A percentile compares a stretch with the other conserved stretches of the same genome.
phyloP scores from a whole-genome alignment of 1,140 invertebrate genomes.

The Saccostrea echinata region DNA sequence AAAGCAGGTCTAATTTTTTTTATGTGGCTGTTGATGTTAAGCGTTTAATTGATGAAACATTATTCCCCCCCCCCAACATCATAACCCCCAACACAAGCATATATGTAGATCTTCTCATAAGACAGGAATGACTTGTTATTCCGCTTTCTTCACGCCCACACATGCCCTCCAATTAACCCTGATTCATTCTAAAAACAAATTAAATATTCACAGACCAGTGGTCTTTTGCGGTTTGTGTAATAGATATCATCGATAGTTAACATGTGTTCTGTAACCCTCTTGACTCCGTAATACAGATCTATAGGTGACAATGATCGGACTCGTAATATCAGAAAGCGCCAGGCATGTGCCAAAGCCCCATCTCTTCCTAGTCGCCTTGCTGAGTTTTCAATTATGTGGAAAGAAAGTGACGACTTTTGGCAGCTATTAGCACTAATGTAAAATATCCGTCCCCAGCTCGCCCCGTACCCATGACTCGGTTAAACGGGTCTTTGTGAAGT shows the following conservation, averaged over 20 bases:
- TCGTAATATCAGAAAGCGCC: constrained; percentile 18
- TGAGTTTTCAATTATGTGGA: constrained; percentile 23
- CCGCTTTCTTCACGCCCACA: background rate
- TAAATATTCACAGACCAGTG: constrained; percentile 27
- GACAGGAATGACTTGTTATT: background rate
- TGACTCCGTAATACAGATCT: constrained; percentile 31
- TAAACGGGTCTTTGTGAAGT: background rate
- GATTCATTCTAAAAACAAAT: constrained; percentile 24
- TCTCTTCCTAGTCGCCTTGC: background rate
- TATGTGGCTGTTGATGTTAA: background rate
- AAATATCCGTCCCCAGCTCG: background rate
- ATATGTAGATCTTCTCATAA: background rate
- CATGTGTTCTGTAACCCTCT: constrained; percentile 25
- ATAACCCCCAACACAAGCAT: background rate
- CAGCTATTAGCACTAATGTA: constrained; percentile 25
- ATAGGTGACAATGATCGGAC: constrained; percentile 12
- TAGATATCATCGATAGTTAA: constrained; percentile 23
- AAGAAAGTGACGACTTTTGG: constrained; percentile 25
- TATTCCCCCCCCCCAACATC: background rate
- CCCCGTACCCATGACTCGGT: background rate
- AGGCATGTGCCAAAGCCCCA: constrained; percentile 1
- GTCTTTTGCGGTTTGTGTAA: constrained; percentile 31
- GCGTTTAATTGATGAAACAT: background rate
- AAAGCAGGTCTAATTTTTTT: background rate
- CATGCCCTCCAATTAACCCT: background rate